Evolutionary conservation across 2,888 invertebrate genomes (phyloP).

Genomic region (Hedya salicella): DNA sequence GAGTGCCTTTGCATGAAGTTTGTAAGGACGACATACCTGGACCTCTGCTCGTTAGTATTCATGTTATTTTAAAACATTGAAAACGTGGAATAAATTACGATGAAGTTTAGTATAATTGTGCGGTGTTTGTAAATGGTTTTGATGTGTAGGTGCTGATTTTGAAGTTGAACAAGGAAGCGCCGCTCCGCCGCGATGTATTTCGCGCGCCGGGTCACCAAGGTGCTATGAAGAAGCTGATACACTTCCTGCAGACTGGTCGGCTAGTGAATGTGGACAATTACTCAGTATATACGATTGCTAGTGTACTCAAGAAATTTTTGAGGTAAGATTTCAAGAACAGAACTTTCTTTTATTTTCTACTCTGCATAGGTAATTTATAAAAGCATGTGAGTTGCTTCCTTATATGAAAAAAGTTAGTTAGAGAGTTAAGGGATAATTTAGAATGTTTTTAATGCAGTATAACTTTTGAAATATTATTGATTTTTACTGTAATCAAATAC

Average conservation of each 20-base stretch:
- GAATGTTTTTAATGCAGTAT: no score
- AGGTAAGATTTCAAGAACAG: constrained; percentile 64
- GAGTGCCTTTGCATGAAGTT: constrained; percentile 95
- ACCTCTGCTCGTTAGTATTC: constrained; percentile 91
- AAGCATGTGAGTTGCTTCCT: not conserved
- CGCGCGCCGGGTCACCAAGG: constrained; percentile 98
- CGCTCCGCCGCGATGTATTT: constrained; percentile 96
- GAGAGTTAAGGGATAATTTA: no score
- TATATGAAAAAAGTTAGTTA: not conserved
- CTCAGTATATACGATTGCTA: constrained; percentile 98
- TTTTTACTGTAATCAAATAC: no score
- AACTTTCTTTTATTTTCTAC: not conserved
- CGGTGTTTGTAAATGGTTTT: constrained; percentile 35
- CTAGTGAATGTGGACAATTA: constrained; percentile 97
- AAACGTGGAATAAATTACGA: not conserved
- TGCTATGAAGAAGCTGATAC: constrained; percentile 96
- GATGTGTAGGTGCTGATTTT: constrained; percentile 91
- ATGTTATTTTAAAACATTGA: not conserved
- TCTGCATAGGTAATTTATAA: not conserved
- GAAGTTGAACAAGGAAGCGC: constrained; percentile 97
- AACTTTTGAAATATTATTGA: no score
- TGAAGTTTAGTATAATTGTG: not conserved
- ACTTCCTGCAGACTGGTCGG: constrained; percentile 95
- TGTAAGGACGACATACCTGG: constrained; percentile 98
- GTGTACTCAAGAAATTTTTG: constrained; percentile 98